phyloP scores from a whole-genome alignment of 2,113 vertebrate species.

The Elanoides forficatus region DNA sequence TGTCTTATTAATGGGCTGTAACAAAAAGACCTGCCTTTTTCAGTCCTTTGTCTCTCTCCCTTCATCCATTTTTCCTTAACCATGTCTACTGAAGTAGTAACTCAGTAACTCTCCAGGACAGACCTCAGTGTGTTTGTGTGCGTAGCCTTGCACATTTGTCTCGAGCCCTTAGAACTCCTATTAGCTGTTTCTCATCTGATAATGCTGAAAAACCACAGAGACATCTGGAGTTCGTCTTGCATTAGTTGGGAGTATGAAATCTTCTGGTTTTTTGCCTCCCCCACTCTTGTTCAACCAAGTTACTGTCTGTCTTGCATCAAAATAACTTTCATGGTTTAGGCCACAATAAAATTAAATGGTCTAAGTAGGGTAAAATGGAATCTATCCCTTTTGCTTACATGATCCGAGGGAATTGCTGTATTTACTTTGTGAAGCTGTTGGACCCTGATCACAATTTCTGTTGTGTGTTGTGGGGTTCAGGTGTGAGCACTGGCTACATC shows the following conservation, averaged over 20 bases:
- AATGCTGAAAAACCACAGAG: neutral
- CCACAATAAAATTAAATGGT: neutral
- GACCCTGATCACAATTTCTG: neutral
- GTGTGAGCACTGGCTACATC: neutral
- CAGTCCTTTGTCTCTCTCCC: neutral
- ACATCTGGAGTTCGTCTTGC: neutral
- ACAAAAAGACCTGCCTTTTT: neutral
- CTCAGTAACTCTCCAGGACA: neutral
- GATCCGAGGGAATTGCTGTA: neutral
- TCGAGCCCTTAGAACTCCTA: neutral
- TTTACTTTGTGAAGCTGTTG: neutral
- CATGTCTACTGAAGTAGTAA: neutral
- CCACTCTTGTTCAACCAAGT: neutral
- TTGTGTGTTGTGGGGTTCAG: neutral
- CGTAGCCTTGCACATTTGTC: neutral
- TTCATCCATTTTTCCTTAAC: neutral
- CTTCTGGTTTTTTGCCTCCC: neutral
- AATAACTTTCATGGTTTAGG: neutral
- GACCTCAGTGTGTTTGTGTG: neutral
- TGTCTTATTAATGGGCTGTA: neutral
- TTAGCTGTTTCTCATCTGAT: neutral
- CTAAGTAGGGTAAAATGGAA: neutral
- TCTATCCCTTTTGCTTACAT: neutral
- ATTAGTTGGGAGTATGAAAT: neutral
- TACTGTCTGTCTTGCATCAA: neutral